Percentiles rank a stretch among this genome's conserved stretches.
Evolutionary conservation across 2,797 vertebrate species (phyloP).

Genomic region (Cottoperca gobio): DNA sequence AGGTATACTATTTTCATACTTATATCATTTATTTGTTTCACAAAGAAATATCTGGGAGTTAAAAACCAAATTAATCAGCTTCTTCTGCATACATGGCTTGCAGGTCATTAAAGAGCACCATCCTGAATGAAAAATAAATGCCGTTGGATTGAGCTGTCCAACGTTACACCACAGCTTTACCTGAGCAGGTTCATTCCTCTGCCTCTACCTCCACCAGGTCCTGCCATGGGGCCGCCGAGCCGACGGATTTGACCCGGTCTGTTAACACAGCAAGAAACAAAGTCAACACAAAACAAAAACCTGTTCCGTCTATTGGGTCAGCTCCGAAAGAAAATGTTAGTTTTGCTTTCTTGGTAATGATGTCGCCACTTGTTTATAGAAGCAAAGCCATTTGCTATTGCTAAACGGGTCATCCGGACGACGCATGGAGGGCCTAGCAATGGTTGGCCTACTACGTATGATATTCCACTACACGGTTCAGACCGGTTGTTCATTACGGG

Average conservation of each 20-base stretch:
- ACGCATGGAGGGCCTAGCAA: slow-evolving; percentile 40
- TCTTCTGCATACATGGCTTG: too few relatives aligned
- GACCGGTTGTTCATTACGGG: fast-evolving
- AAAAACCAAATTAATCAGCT: neutral
- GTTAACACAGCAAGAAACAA: slow-evolving; percentile 25
- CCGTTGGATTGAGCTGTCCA: fast-evolving
- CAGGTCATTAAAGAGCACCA: fast-evolving
- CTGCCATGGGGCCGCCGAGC: slow-evolving; percentile 88
- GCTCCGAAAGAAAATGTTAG: fast-evolving
- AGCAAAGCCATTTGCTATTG: fast-evolving
- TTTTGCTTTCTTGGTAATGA: fast-evolving
- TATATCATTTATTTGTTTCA: neutral
- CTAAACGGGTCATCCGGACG: neutral
- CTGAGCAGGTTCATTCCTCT: slow-evolving; percentile 94
- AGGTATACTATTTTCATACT: neutral
- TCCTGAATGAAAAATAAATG: fast-evolving
- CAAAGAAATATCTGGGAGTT: neutral
- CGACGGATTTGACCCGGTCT: slow-evolving; percentile 94
- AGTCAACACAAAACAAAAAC: neutral
- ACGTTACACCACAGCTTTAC: slow-evolving; percentile 76
- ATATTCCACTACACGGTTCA: fast-evolving
- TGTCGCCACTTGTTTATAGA: fast-evolving
- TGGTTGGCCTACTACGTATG: fast-evolving
- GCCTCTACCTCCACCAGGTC: slow-evolving; percentile 96
- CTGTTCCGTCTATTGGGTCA: fast-evolving